phyloP scores from a whole-genome alignment of 2,113 vertebrate genomes.

The Gobius niger region DNA sequence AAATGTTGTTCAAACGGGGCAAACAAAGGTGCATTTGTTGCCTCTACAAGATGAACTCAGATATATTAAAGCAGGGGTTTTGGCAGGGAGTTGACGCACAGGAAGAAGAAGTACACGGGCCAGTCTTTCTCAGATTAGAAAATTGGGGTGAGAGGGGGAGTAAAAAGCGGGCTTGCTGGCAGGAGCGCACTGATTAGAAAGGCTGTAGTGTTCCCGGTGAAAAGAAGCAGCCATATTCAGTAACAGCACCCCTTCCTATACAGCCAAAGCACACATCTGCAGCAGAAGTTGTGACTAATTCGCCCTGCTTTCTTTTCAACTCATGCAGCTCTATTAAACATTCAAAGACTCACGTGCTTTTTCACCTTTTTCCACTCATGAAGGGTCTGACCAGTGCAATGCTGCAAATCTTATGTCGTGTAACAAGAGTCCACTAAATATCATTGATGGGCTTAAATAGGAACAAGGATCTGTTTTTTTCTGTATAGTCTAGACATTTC shows the following conservation, averaged over 20 bases:
- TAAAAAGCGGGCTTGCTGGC: slow-evolving; percentile 59
- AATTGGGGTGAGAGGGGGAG: slow-evolving; percentile 52
- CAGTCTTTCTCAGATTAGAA: slow-evolving; percentile 63
- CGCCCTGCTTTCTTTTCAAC: slow-evolving; percentile 41
- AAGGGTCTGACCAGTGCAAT: background rate
- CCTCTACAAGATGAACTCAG: slow-evolving; percentile 11
- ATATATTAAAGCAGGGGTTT: slow-evolving; percentile 27
- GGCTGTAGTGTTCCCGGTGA: slow-evolving; percentile 62
- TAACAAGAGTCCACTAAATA: background rate
- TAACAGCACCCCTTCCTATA: slow-evolving; percentile 60
- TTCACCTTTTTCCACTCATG: too few species aligned
- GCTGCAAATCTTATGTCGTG: background rate
- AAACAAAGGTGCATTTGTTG: slow-evolving; percentile 46
- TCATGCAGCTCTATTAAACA: slow-evolving; percentile 29
- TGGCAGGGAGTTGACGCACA: slow-evolving; percentile 27
- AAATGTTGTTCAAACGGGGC: slow-evolving; percentile 16
- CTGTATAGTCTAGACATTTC: background rate
- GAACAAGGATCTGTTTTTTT: background rate
- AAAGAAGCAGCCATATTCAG: slow-evolving; percentile 55
- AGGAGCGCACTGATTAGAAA: slow-evolving; percentile 63
- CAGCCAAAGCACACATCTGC: slow-evolving; percentile 75
- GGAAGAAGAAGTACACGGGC: slow-evolving; percentile 46
- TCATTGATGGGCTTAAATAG: background rate
- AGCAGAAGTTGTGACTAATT: slow-evolving; percentile 16
- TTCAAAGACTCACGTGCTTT: too few species aligned